Evolutionary conservation across 2,113 vertebrate species (phyloP).

Genomic region (Salvelinus fontinalis): DNA sequence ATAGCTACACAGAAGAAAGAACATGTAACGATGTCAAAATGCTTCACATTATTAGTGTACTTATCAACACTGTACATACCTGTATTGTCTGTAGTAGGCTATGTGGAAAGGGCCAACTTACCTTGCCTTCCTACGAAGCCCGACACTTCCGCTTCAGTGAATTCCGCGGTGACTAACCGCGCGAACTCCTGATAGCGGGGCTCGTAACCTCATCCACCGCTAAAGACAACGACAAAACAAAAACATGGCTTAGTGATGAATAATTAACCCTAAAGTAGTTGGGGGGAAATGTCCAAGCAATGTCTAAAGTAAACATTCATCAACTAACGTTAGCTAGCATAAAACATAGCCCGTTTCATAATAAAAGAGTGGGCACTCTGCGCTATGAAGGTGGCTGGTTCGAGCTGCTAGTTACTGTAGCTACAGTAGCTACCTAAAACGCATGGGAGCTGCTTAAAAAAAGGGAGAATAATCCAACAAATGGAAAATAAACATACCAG

Average conservation of each 20-base stretch:
- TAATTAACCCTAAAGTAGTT: background rate
- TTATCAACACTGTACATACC: too few species aligned
- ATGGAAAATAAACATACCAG: constrained; percentile 57
- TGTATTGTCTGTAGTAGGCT: too few species aligned
- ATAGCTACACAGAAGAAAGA: too few species aligned
- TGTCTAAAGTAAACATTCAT: background rate
- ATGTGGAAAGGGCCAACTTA: constrained; percentile 31
- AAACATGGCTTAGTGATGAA: background rate
- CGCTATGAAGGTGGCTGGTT: background rate
- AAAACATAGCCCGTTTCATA: too few species aligned
- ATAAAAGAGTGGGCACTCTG: too few species aligned
- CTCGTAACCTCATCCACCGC: constrained; percentile 90
- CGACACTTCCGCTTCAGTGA: constrained; percentile 82
- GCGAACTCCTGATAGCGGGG: constrained; percentile 89
- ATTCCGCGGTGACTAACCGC: constrained; percentile 76
- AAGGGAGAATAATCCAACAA: background rate
- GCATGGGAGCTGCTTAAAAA: background rate
- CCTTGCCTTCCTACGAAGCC: constrained; percentile 76
- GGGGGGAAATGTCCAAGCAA: too few species aligned
- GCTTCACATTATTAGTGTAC: too few species aligned
- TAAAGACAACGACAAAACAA: constrained; percentile 38
- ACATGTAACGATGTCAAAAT: too few species aligned
- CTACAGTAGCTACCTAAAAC: background rate
- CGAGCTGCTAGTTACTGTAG: background rate
- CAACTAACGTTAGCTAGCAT: too few species aligned